Conservation (phyloP, 2,113 vertebrate species). For the Ophiodon elongatus region DNA sequence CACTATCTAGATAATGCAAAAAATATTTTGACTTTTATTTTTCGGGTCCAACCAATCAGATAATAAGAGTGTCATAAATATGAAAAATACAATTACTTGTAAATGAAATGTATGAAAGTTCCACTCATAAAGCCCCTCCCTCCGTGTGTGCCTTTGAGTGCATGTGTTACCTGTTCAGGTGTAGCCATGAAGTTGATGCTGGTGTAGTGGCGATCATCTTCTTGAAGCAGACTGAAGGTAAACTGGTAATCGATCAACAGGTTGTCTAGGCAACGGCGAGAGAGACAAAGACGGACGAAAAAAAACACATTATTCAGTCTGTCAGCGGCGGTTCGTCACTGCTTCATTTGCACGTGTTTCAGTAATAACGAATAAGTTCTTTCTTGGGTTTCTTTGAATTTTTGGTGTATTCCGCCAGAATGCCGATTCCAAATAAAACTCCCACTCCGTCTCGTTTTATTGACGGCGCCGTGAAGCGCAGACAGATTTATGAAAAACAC, state of each 20-base stretch:
- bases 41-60: background rate
- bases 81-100: background rate
- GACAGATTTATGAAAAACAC: constrained; percentile 47
- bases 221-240: constrained; percentile 96
- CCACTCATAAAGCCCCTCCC: background rate
- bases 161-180: constrained; percentile 89
- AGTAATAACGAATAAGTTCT: background rate
- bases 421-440: background rate
- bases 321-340: background rate
- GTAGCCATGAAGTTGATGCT: constrained; percentile 98
- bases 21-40: background rate
- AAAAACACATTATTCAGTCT: background rate
- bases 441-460: background rate
- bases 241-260: constrained; percentile 98
- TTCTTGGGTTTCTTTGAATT: background rate
- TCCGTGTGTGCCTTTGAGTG: background rate
- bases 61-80: background rate
- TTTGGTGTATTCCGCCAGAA: background rate
- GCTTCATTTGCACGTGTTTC: background rate
- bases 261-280: constrained; percentile 86
- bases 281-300: background rate
- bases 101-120: background rate
- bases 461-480: constrained; percentile 2
- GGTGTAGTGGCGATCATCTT: constrained; percentile 95
- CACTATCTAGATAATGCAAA: background rate